Evolutionary conservation across 2,888 invertebrate genomes (phyloP), one percentile per base, ranked within the genome.

Genomic region (Alloplasta piceator): DNA sequence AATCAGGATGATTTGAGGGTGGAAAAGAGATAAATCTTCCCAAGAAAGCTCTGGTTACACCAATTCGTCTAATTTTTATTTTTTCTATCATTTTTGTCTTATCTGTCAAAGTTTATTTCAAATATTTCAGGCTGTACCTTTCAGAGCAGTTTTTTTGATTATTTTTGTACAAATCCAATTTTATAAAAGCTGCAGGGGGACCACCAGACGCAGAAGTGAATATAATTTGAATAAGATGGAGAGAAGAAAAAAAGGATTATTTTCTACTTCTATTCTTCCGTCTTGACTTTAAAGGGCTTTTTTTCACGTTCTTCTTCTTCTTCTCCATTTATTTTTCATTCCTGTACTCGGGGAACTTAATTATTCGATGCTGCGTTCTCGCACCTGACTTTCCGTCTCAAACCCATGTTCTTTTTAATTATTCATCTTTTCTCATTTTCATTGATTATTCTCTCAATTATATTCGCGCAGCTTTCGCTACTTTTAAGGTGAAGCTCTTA

Each of bases 71-170:
- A 70, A 50, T 80, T 80, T 83, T 66, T 78, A 77, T 72, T 78
- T 66, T 60, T 72, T 82, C 77, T 68, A 77, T 75, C 71, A 68
- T 82, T 81, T 78, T 85, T 58, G 55, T 75, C 80, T 72, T 58
- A 79, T 77, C 78, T 80, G 79, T 82, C 71, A 83, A 84, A 84
- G 48, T 83, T 85, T 79, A 78, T 84, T 72, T 78, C 80, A 83
- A 87, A 83, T 85, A 84, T 84, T 86, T 85, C 83, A 83, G 85
- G 85, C 84, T 84, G 80, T 83, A 85, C 83, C 83, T 85, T 84
- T 77, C 78, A 87, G 87, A 89, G 89, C 86, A 88, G 86, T 88
- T 88, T 89, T 86, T 82, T 84, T n/a, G n/a, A 83, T 75, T 87
- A 88, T 89, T 88, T 86, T 86, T 78, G 86, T 84, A 86, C 75